Conservation (phyloP, 2,797 vertebrate genomes). For the Scolopax rusticola region DNA sequence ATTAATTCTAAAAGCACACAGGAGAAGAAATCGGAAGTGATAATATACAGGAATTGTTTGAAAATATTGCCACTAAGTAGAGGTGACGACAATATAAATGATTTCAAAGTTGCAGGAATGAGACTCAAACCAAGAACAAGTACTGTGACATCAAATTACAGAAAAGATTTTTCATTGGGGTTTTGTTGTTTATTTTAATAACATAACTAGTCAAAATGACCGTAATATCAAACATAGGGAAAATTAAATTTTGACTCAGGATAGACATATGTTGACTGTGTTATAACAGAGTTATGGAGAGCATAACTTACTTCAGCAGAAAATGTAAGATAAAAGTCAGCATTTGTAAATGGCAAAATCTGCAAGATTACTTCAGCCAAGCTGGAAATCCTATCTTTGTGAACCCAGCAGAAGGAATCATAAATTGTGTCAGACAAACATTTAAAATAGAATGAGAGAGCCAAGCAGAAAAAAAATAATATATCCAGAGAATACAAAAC, state of each 20-base stretch:
- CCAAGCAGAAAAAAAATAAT: not conserved
- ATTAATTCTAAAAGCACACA: not conserved
- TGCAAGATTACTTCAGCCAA: not conserved
- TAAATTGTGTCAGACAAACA: not conserved
- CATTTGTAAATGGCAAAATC: constrained; percentile 14
- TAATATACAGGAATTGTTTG: not conserved
- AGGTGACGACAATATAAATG: not conserved
- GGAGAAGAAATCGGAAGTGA: not conserved
- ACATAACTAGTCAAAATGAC: constrained; percentile 14
- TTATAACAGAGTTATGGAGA: not conserved
- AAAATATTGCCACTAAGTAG: not conserved
- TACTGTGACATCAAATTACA: not conserved
- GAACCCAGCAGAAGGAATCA: not conserved
- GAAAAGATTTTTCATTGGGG: not conserved
- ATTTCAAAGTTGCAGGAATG: not conserved
- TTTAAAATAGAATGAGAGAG: not conserved
- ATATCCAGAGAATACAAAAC: not conserved
- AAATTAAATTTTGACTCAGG: constrained; percentile 24
- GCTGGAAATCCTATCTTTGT: not conserved
- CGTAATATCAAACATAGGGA: not conserved
- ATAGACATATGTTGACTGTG: not conserved
- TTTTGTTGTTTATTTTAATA: constrained; percentile 22
- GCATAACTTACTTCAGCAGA: not conserved
- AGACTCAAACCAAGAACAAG: not conserved
- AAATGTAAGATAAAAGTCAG: constrained; percentile 20